phyloP scores from a whole-genome alignment of 2,113 vertebrate genomes.

The Daubentonia madagascariensis region DNA sequence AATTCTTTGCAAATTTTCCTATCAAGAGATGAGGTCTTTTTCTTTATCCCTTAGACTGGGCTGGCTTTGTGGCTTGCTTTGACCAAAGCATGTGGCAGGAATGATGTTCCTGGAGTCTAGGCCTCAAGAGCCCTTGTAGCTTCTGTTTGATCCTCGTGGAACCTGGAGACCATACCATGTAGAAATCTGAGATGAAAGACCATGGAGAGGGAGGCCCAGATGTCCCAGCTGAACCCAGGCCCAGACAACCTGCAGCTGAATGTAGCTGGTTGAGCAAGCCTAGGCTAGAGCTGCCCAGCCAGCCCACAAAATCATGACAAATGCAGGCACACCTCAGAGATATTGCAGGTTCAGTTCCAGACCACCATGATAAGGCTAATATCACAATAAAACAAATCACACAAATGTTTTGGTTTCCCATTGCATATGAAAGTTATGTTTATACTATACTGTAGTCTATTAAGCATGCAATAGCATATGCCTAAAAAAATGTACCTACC shows the following conservation, averaged over 20 bases:
- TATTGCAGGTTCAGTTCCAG: neutral
- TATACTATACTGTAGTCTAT: neutral
- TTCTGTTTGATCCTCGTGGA: neutral
- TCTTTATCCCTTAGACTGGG: neutral
- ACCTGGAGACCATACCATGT: neutral
- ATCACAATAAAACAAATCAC: neutral
- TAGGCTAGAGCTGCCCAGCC: no score
- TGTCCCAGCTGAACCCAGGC: neutral
- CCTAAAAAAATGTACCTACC: neutral
- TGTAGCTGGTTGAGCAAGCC: neutral
- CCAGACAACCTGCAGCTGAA: neutral
- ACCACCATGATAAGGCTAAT: neutral
- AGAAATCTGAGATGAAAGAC: neutral
- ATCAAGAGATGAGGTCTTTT: neutral
- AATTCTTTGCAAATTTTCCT: neutral
- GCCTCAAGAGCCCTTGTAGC: neutral
- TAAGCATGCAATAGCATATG: neutral
- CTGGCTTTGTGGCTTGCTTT: neutral
- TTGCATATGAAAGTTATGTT: neutral
- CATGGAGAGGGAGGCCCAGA: neutral
- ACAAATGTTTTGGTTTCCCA: neutral
- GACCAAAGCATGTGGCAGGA: neutral
- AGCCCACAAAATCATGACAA: no score
- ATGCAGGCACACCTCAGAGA: neutral
- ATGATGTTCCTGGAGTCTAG: neutral